Percentiles rank a stretch among this genome's conserved stretches.
phyloP scores from a whole-genome alignment of 2,113 vertebrate genomes.

The Ailuropoda melanoleuca region DNA sequence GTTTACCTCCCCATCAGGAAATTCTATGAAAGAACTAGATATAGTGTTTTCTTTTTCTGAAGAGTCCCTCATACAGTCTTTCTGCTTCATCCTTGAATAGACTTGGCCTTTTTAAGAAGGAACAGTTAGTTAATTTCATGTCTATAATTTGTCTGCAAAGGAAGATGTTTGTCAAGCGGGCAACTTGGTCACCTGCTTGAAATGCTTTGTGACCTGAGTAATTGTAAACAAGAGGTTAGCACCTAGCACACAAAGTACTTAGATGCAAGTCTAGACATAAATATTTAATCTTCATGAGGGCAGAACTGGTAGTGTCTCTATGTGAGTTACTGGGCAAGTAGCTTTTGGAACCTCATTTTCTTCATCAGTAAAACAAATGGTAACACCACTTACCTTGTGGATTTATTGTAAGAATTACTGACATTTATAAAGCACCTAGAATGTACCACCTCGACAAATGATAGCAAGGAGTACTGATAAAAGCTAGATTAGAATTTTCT shows the following conservation, averaged over 20 bases:
- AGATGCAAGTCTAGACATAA: background rate
- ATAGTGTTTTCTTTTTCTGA: conserved; percentile 27
- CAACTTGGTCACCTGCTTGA: background rate
- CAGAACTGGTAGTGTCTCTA: background rate
- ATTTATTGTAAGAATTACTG: background rate
- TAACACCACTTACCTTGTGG: background rate
- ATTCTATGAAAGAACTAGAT: background rate
- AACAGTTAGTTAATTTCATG: conserved; percentile 26
- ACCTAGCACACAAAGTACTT: background rate
- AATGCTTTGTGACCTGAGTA: background rate
- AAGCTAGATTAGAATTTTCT: background rate
- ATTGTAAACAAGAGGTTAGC: background rate
- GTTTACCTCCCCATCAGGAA: conserved; percentile 36
- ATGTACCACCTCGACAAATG: background rate
- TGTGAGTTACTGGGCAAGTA: background rate
- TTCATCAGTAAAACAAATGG: background rate
- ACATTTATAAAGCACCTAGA: background rate
- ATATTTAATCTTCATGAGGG: background rate
- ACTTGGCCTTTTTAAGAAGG: background rate
- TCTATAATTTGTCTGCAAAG: background rate
- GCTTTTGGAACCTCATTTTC: background rate
- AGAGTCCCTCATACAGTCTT: background rate
- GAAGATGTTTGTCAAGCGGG: background rate
- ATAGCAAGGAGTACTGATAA: background rate
- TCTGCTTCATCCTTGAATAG: background rate